Conservation (phyloP, 2,797 vertebrate species). For the Pseudochirops cupreus region DNA sequence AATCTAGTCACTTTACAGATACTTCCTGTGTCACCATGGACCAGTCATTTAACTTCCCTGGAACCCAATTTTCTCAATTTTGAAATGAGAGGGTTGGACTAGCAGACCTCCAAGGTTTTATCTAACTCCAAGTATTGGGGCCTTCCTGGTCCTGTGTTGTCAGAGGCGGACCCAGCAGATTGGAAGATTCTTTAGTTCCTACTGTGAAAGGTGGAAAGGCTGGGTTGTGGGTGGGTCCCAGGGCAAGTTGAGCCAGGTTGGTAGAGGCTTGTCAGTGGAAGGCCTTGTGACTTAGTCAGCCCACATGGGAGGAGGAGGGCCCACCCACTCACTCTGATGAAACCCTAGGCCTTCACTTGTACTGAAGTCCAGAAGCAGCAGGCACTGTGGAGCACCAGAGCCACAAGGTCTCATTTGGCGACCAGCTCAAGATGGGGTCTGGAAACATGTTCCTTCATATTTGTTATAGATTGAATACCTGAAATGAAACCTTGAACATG, state of each 20-base stretch:
- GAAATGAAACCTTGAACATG: background rate
- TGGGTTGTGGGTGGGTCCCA: background rate
- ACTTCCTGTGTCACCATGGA: too few relatives aligned
- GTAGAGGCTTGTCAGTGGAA: background rate
- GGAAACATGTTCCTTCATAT: background rate
- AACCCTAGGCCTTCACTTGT: background rate
- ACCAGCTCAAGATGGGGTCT: background rate
- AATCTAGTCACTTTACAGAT: background rate
- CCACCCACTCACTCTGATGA: background rate
- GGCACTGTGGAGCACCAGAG: background rate
- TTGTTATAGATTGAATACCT: background rate
- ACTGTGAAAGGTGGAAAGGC: background rate
- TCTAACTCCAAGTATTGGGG: background rate
- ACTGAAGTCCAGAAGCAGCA: background rate
- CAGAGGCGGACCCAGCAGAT: background rate
- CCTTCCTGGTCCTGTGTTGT: background rate
- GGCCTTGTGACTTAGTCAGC: background rate
- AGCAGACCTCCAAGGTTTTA: background rate
- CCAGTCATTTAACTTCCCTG: background rate
- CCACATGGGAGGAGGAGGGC: background rate
- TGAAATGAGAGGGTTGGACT: background rate
- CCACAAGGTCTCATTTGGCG: background rate
- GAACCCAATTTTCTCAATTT: background rate
- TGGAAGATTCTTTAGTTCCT: background rate
- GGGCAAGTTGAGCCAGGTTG: background rate